Base-by-base conservation (phyloP, 2,797 vertebrate species). In the Microhierax caerulescens region DNA sequence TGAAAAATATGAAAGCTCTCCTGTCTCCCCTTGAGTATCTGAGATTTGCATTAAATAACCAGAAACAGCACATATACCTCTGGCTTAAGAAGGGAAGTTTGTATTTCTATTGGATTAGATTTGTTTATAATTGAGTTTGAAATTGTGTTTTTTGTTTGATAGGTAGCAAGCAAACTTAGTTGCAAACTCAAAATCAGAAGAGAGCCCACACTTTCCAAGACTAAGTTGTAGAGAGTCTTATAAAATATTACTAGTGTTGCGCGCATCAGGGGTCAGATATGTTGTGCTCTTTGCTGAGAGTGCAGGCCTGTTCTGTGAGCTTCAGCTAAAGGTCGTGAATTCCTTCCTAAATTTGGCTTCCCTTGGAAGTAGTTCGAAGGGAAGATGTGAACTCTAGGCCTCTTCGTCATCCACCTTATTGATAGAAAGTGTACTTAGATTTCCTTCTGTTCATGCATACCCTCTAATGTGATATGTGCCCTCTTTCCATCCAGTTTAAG, bases 331-430 rank as follows among this genome's bases (percentile, higher is more conserved):
- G 98, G 97, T 96, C 98, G 48, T 91, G 87, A 95, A 97, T 98
- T 98, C 98, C 97, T 95, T 95, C 95, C 98, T 98, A 98, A 98
- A 98, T 98, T 98, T 98, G 98, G 98, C 98, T 96, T 95, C 90
- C 25, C 64, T 96, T 97, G 94, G 78, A 97, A 98, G 91, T 87
- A 86, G 61, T 51, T 54, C 69, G 85, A 94, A 92, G 88, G 88
- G 86, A 94, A 68, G 85, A 93, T 87, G 77, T 95, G 97, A 87
- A 65, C 91, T 90, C 88, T 85, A 80, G 93, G 91, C 67, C 72
- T 91, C 32, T 53, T 96, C 16, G 63, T 84, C 63, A 45, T 93
- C 92, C 57, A 57, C 74, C 78, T 96, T 91, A 93, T 94, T 85
- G 81, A 75, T 25, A 82, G 94, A 79, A 74, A 68, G 61, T 5